These are phyloP conservation scores for Gobius niger DNA, from an alignment of 2,113 vertebrate species.

Conservation along the genomic window DNA sequence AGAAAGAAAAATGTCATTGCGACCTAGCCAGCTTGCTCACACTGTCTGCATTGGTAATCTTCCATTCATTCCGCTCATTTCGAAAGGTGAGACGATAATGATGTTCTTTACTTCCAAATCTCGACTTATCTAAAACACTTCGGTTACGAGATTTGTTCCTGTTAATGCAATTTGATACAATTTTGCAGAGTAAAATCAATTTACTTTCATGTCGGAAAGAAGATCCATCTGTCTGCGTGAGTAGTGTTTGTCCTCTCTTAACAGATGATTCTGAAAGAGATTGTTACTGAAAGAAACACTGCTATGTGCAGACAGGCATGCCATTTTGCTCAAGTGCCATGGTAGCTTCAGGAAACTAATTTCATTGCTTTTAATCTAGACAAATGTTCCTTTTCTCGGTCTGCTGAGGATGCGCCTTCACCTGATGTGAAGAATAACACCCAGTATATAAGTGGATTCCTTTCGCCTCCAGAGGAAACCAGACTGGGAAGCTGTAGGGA, in stretches of 20 bases:
- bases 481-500: background rate
- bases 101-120: background rate
- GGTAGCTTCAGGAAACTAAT: conserved; percentile 33
- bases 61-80: background rate
- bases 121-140: background rate
- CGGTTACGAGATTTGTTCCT: background rate
- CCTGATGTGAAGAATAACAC: conserved; percentile 28
- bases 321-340: conserved; percentile 21
- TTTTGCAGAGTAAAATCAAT: conserved; percentile 4
- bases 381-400: conserved; percentile 20
- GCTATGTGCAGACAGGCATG: conserved; percentile 11
- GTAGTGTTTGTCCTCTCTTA: conserved; percentile 19
- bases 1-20: background rate
- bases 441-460: background rate
- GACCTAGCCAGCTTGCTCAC: conserved; percentile 11
- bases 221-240: conserved; percentile 30
- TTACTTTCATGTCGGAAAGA: conserved; percentile 28
- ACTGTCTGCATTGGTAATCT: conserved; percentile 10
- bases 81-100: conserved; percentile 2
- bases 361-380: conserved; percentile 40
- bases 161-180: background rate
- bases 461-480: conserved; percentile 10
- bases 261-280: conserved; percentile 30
- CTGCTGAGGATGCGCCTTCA: background rate
- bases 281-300: conserved; percentile 14